These are phyloP conservation scores for Speoplatyrhinus poulsoni DNA, from an alignment of 2,113 vertebrate species.

Conservation along the genomic window DNA sequence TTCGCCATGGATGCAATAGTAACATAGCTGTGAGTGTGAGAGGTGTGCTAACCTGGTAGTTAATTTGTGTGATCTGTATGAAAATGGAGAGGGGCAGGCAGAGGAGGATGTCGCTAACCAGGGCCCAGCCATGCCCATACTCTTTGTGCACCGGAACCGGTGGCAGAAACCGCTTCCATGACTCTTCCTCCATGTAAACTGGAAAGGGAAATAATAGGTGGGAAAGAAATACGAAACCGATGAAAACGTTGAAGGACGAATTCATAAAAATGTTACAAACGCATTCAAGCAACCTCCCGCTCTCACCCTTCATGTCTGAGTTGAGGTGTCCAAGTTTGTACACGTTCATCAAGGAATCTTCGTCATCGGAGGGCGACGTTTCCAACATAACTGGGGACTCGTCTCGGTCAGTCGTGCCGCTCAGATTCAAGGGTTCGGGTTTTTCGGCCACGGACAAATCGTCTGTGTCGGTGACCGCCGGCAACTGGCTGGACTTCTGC, in stretches of 20 bases:
- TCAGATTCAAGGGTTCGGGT: too few species aligned
- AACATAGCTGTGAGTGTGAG: background rate
- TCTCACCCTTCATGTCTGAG: conserved; percentile 47
- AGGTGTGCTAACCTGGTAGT: conserved; percentile 83
- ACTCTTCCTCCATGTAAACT: conserved; percentile 84
- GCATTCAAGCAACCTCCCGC: background rate
- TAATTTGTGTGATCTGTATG: conserved; percentile 90
- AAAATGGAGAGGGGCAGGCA: conserved; percentile 92
- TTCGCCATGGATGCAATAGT: background rate
- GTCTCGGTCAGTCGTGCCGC: background rate
- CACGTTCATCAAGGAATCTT: conserved; percentile 29
- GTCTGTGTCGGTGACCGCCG: background rate
- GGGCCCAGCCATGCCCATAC: conserved; percentile 86
- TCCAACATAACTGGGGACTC: background rate
- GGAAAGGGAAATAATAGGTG: conserved; percentile 6
- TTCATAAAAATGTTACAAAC: background rate
- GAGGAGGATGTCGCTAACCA: conserved; percentile 88
- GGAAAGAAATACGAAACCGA: background rate
- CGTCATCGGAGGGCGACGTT: background rate
- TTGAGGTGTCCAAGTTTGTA: background rate
- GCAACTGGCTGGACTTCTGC: background rate
- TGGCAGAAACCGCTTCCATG: conserved; percentile 87
- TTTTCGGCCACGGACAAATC: background rate
- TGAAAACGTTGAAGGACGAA: background rate
- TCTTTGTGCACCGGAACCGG: conserved; percentile 83